Conservation (phyloP, 2,797 vertebrate species). For the Epinephelus coioides region DNA sequence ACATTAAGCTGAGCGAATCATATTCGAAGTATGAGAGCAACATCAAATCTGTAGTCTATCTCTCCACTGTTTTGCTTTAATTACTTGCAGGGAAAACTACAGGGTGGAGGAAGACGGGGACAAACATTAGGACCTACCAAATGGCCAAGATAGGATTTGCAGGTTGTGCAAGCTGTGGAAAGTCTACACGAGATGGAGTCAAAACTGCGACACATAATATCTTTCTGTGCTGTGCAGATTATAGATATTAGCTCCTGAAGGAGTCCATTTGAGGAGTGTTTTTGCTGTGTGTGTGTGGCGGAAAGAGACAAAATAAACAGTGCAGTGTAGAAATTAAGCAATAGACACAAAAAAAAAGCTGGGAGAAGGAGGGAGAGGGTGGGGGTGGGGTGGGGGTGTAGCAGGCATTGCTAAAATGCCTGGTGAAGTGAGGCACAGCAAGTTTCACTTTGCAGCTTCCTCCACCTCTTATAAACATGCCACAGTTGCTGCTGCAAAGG, state of each 20-base stretch:
- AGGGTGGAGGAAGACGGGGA: constrained; percentile 28
- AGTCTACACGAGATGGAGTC: constrained; percentile 1
- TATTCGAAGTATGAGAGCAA: constrained; percentile 50
- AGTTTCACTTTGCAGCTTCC: constrained; percentile 61
- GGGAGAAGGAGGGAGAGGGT: background rate
- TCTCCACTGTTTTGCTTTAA: constrained; percentile 50
- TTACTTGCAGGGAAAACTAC: constrained; percentile 44
- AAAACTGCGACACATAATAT: constrained; percentile 5
- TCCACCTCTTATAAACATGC: constrained; percentile 50
- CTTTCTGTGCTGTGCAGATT: constrained; percentile 6
- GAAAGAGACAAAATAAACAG: constrained; percentile 34
- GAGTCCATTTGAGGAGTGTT: background rate
- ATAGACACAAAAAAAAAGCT: constrained; percentile 2
- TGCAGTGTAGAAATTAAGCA: constrained; percentile 40
- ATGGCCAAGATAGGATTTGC: constrained; percentile 9
- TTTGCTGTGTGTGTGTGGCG: background rate
- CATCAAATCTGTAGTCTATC: constrained; percentile 35
- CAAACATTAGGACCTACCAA: constrained; percentile 18
- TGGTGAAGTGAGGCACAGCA: constrained; percentile 46
- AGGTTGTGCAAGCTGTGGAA: constrained; percentile 37
- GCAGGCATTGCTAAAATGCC: constrained; percentile 59
- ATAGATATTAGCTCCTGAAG: constrained; percentile 20
- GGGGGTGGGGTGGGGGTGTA: background rate
- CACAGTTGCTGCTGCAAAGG: constrained; percentile 56
- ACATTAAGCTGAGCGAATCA: constrained; percentile 57